phyloP scores from a whole-genome alignment of 2,113 vertebrate species.

The Chloropsis hardwickii region DNA sequence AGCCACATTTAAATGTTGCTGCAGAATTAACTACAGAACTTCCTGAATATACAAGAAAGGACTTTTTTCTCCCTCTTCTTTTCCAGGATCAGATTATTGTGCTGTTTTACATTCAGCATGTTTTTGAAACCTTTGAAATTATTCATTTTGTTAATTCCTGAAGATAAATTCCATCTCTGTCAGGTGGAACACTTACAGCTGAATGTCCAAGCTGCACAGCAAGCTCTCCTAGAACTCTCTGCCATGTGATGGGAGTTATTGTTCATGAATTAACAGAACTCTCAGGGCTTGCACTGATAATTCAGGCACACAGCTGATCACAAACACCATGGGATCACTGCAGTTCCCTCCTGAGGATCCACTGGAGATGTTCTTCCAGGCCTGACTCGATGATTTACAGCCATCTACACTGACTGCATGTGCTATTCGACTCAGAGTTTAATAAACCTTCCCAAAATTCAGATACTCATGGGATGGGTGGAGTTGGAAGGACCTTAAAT shows the following conservation, averaged over 20 bases:
- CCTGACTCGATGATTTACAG: neutral
- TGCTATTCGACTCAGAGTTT: neutral
- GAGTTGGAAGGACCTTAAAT: neutral
- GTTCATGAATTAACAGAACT: neutral
- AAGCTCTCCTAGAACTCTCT: neutral
- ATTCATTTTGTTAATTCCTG: neutral
- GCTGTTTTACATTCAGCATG: neutral
- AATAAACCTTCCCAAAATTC: neutral
- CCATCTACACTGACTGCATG: rapidly evolving
- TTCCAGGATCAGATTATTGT: neutral
- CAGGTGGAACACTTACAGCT: neutral
- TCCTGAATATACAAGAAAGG: neutral
- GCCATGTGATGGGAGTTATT: neutral
- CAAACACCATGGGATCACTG: neutral
- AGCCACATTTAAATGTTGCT: neutral
- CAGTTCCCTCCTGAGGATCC: neutral
- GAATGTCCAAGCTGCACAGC: neutral
- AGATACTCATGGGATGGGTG: neutral
- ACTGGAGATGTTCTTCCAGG: neutral
- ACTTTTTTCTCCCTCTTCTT: neutral
- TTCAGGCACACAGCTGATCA: neutral
- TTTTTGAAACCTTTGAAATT: neutral
- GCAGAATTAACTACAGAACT: neutral
- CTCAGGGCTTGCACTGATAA: neutral
- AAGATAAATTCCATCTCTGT: neutral